Base-by-base conservation (phyloP, 2,113 vertebrate genomes). In the Alaudala cheleensis region DNA sequence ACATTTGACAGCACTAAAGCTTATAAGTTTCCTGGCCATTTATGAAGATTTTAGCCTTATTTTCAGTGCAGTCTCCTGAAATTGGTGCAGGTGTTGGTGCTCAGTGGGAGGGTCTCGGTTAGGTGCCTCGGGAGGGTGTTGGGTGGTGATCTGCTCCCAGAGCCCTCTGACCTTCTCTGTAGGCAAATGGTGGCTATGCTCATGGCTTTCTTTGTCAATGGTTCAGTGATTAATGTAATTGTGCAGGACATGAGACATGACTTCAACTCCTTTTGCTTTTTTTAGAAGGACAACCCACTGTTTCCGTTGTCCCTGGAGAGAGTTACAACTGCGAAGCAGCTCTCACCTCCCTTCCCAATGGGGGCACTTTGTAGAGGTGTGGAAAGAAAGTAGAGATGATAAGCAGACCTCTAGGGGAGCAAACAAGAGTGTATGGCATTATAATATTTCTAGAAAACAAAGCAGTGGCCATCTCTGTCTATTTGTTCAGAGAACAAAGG, bases 111-210 rank as follows among this genome's bases (percentile, higher is more conserved):
- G 9, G 21, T 39, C 49, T 76, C 72, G 5, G 10, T 78, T 47
- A 40, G 25, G 40, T 64, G 21, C n/a, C 51, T 73, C 0, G 1
- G 15, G 28, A 37, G 39, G 12, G 31, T 40, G 14, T 26, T 0
- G 3, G 37, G 42, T 4, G 2, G 19, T 7, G 3, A 23, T 31
- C 1, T 88, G 17, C 28, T 71, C 20, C 42, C 33, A 29, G 17
- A 37, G 28, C 58, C 60, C 12, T 18, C n/a, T 40, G 39, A 50
- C 12, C 10, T 37, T 18, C 44, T 49, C n/a, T 61, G 16, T 76
- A 67, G 20, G 34, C 31, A 37, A 10, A 20, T 1, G 6, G 23
- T 34, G 49, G n/a, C 34, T 11, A 0, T 65, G 24, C 21, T 65
- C 19, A 20, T 8, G 31, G 21, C 42, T 65, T 69, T 47, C 33